Evolutionary conservation across 2,797 vertebrate species (phyloP), one percentile per base, ranked within the genome.

Genomic region (Neopelma chrysocephalum): DNA sequence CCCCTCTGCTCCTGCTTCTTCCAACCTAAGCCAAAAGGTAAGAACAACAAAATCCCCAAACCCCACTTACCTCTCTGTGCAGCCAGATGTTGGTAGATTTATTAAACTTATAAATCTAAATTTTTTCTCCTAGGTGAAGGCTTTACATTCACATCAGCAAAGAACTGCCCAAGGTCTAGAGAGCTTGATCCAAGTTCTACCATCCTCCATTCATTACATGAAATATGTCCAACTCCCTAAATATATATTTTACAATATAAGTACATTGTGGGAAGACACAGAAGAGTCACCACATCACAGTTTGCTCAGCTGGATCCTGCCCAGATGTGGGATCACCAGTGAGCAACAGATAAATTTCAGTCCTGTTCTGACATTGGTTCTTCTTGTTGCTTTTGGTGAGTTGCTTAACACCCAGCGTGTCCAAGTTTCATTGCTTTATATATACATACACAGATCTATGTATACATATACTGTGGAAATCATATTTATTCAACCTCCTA

Each of bases 401-500:
- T 34, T 87, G 80, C 56, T 96, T 60, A 93, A 93, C 88, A 94
- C 72, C 47, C 76, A 89, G 78, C 73, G 72, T 68, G 90, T 92
- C 95, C 95, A 93, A 95, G 84, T 93, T 94, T 87, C 84, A 62
- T 22, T 29, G 54, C 92, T 94, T 89, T 95, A 95, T 95, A 95
- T 93, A 93, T 80, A 95, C 73, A 87, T 57, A 90, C 78, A 93
- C 38, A 72, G 62, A 96, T 87, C 87, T 87, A 68, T 95, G 94
- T 93, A 94, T 80, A 95, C 95, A 93, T 79, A 96, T 68, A 90
- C 54, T 90, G 92, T 15, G 87, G 89, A 65, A 96, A 96, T 93
- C 93, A 48, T 96, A 94, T 91, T 94, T 96, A 95, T 95, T 96
- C 96, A 96, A 77, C 95, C 95, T 96, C 96, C 95, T 96, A 92